Base-by-base conservation (phyloP, 2,888 invertebrate genomes). In the Odontocolon sp. region DNA sequence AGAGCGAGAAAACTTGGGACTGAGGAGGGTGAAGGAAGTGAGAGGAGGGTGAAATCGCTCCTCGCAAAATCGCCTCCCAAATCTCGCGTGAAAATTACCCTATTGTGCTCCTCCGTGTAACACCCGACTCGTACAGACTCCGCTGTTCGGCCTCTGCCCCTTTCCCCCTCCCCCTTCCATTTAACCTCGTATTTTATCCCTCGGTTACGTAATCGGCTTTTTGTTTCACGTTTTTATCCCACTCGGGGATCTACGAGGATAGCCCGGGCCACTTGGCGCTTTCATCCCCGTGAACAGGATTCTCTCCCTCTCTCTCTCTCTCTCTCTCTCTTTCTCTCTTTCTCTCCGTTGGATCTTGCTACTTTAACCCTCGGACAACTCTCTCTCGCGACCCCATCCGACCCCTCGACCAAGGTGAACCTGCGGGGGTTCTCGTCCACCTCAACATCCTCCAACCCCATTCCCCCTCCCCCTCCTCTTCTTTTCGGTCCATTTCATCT, bases 41-140 rank as follows among this genome's bases (percentile, higher is more conserved):
- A 18, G 8, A 18, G 64, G 45, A 23, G 31, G 54, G 56, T 11
- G 36, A 36, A 23, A 36, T 61, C 42, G 82, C 79, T 77, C 57
- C 79, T 76, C 86, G 87, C 84, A 83, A 87, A 86, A 89, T 89
- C 89, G 88, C 87, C 86, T 88, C 86, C 87, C 89, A 90, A 90
- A 90, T 90, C 89, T 90, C 89, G 89, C 90, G 90, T 90, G 90
- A 90, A 90, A 89, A 90, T 90, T 90, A 89, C 89, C 90, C 90
- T 86, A 90, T 90, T 90, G 89, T 89, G 79, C 85, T n/a, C n/a
- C n/a, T n/a, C n/a, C 78, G 80, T 75, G 64, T 77, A 69, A 76
- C 78, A 77, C 78, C 80, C 67, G 74, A 40, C 70, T 66, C 52
- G 80, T 2, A 69, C 67, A 36, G 63, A 47, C 33, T 33, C 9